Evolutionary conservation across 2,797 vertebrate genomes (phyloP).

Genomic region (Buceros bicornis): DNA sequence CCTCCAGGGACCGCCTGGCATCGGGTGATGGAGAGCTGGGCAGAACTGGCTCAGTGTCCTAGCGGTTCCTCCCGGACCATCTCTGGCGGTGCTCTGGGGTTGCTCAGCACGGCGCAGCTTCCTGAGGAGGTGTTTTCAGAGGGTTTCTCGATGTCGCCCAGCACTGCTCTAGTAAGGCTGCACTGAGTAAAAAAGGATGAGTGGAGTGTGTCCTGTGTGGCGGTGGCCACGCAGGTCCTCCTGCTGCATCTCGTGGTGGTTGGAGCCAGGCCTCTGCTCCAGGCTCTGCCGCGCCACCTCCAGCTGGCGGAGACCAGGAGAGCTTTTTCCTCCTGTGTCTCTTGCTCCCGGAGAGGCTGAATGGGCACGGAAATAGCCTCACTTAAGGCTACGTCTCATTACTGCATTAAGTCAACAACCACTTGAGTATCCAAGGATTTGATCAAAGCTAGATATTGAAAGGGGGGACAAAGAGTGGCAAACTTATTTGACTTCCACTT

Average conservation of each 20-base stretch:
- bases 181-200: accelerated
- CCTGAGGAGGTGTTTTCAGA: accelerated
- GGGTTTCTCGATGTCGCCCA: neutral
- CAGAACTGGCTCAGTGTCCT: neutral
- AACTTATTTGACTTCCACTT: conserved; percentile 66
- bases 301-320: neutral
- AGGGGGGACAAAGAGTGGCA: conserved; percentile 43
- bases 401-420: conserved; percentile 70
- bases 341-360: conserved; percentile 38
- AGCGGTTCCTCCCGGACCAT: neutral
- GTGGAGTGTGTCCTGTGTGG: neutral
- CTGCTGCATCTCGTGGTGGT: neutral
- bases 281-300: neutral
- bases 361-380: conserved; percentile 37
- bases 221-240: neutral
- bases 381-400: conserved; percentile 62
- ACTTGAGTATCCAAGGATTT: conserved; percentile 64
- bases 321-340: neutral
- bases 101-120: neutral
- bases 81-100: neutral
- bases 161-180: accelerated
- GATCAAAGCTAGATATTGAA: conserved; percentile 67
- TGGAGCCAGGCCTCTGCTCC: neutral
- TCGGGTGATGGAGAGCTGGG: neutral
- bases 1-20: accelerated